Base-by-base conservation (phyloP, 30 jellyfish, hydroid and myxozoan genomes). In the Cassiopea xamachana region DNA sequence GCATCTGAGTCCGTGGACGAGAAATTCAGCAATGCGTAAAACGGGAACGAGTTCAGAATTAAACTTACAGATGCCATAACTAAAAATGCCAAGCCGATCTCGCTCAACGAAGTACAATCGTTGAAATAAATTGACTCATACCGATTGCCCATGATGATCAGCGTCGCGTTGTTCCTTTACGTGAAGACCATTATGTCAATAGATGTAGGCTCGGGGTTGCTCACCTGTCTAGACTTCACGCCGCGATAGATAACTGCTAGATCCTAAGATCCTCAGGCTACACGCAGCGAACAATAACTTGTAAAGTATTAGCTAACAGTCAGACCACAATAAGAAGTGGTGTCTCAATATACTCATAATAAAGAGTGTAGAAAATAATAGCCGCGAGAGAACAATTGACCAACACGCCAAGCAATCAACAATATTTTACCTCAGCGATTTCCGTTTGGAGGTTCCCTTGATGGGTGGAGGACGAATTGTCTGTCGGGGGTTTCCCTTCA, bases 41-140 rank as follows among this genome's bases (percentile, higher is more conserved):
- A 79, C 1, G 94, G 94, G 60, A 87, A 87, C 2, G 90, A 87
- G 60, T 80, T 87, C 62, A 76, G 76, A 39, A 87, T 64, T 55
- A 87, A 55, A 60, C 94, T 87, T 10, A 79, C 48, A 3, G 94
- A 79, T 69, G 94, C 87, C 51, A 80, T 79, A 2, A 62, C 47
- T 7, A 87, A 19, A 73, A 82, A 51, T 7, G 60, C 60, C 75
- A 70, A n/a, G 1, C 94, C 94, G 19, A 83, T 82, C 15, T 78
- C 59, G 55, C 84, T 83, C 17, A 83, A 71, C 46, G 91, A 83
- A 67, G 68, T 68, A 84, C 93, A 86, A 59, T 86, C 81, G 73
- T 73, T 46, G 61, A 76, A 75, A 46, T 73, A 75, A 12, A 86
- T 64, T 48, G 93, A 71, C 27, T 5, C 58, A 27, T 71, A 71